These are phyloP conservation scores for Dryobota labecula DNA, from an alignment of 2,888 invertebrate genomes.

Conservation along the genomic window DNA sequence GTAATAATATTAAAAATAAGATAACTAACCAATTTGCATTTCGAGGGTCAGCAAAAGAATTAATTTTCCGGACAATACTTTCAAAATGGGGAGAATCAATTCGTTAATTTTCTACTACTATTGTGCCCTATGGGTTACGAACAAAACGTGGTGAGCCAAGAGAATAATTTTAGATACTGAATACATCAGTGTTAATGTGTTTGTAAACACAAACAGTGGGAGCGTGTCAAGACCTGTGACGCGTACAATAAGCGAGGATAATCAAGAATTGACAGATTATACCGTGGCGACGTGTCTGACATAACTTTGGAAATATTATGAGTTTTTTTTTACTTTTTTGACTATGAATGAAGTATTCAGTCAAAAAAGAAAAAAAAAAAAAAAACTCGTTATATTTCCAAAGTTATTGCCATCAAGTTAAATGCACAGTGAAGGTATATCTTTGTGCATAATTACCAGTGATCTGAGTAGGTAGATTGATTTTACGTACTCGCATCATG, in stretches of 20 bases:
- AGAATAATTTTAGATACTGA: conserved; percentile 24
- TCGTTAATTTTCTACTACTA: neutral
- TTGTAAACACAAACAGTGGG: conserved; percentile 50
- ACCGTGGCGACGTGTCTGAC: conserved; percentile 1
- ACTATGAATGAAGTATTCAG: no score
- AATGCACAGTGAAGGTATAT: neutral
- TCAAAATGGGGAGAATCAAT: neutral
- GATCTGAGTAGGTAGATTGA: no score
- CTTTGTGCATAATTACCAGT: no score
- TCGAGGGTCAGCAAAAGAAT: no score
- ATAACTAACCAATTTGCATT: conserved; percentile 10
- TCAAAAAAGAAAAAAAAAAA: no score
- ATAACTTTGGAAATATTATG: neutral
- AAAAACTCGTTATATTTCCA: no score
- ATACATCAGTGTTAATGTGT: conserved; percentile 37
- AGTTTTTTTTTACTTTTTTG: no score
- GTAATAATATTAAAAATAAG: no score
- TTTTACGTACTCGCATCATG: no score
- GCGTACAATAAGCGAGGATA: conserved; percentile 38
- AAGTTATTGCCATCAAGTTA: no score
- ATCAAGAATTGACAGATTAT: conserved; percentile 38
- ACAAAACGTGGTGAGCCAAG: conserved; percentile 13
- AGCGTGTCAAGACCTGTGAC: conserved; percentile 51
- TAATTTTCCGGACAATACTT: no score
- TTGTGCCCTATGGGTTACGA: neutral